Evolutionary conservation across 2,888 invertebrate species (phyloP).

Genomic region (Sphecodes monilicornis): DNA sequence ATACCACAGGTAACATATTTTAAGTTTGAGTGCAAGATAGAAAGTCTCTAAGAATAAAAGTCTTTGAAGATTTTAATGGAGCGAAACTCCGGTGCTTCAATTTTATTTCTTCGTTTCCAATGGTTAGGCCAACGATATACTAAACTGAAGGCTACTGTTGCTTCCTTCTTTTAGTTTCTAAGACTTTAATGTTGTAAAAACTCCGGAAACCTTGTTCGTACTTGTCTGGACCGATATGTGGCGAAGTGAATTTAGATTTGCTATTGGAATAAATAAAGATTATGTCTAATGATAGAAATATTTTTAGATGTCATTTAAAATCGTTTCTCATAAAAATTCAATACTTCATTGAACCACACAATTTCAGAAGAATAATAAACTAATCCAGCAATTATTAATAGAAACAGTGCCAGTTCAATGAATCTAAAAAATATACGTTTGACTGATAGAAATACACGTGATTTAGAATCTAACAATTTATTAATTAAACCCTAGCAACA

Average conservation of each 20-base stretch:
- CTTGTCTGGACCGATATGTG: neutral
- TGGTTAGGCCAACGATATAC: neutral
- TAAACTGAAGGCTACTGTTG: neutral
- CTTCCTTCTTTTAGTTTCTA: slow-evolving; percentile 16
- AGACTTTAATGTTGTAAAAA: neutral
- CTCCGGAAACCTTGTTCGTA: neutral
- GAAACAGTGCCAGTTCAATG: neutral
- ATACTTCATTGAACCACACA: neutral
- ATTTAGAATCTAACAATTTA: no score
- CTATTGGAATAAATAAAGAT: neutral
- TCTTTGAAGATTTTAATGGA: neutral
- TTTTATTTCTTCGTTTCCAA: neutral
- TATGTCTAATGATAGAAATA: neutral
- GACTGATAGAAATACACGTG: no score
- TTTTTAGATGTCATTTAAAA: no score
- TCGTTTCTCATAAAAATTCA: neutral
- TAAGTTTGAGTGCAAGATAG: neutral
- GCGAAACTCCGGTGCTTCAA: neutral
- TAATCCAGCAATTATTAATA: no score
- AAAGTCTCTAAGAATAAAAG: neutral
- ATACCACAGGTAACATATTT: neutral
- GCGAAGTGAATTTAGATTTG: neutral
- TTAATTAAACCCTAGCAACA: no score
- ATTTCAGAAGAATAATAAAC: no score
- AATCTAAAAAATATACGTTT: no score